Percentiles rank a stretch among this genome's conserved stretches.
Conservation (phyloP, 2,113 vertebrate species). For the Theropithecus gelada region DNA sequence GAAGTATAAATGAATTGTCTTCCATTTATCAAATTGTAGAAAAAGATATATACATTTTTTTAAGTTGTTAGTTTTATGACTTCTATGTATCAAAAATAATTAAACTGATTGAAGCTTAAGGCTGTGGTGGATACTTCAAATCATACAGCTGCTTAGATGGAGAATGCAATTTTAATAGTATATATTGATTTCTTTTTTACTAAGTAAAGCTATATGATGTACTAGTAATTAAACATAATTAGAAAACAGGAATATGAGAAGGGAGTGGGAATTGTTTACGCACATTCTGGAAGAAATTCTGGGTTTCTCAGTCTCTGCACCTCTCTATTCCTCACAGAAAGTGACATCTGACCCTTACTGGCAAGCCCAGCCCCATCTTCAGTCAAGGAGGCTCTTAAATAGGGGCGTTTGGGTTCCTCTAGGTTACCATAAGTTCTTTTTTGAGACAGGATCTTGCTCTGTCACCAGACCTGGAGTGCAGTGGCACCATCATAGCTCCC, state of each 20-base stretch:
- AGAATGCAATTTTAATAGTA: background rate
- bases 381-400: background rate
- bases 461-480: no score
- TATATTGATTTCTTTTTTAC: background rate
- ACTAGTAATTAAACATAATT: background rate
- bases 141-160: background rate
- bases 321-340: background rate
- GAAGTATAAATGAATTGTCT: background rate
- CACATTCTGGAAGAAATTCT: slow-evolving; percentile 2
- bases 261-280: background rate
- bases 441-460: no score
- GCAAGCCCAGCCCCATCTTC: background rate
- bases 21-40: background rate
- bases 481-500: no score
- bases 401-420: background rate
- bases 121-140: background rate
- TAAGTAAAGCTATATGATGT: background rate
- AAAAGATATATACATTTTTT: background rate
- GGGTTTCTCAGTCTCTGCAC: background rate
- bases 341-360: background rate
- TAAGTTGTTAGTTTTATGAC: background rate
- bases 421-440: background rate
- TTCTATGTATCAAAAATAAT: background rate
- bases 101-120: background rate
- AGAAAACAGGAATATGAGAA: background rate